Base-by-base conservation (phyloP, 2,113 vertebrate species). In the Neopipo cinnamomea region DNA sequence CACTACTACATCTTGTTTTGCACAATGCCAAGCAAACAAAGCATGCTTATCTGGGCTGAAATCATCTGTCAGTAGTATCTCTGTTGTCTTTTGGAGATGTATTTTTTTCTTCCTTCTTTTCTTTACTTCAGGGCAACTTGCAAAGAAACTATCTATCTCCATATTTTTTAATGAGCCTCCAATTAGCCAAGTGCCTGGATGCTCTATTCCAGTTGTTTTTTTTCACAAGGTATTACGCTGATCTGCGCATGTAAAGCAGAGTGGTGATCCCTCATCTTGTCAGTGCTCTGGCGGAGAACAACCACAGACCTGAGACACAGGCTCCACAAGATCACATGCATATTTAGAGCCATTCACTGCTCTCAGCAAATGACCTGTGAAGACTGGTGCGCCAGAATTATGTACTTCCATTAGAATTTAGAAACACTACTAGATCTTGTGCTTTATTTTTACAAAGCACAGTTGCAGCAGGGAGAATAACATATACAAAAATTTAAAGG, bases 91-190 rank as follows among this genome's bases (percentile, higher is more conserved):
- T 75, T 68, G 55, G 73, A 95, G 65, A 89, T 8, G 30, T 67
- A 55, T 87, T 81, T 88, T 86, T 71, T 91, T 5, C 76, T 58
- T 84, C 39, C 23, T 53, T 47, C 35, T 44, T 77, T 94, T 88
- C 59, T 78, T 95, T 95, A 92, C 92, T 96, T 94, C 88, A 89
- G 96, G 93, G 79, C 86, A 91, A 93, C 86, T 87, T 87, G 80
- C 52, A 56, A 91, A 95, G 93, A 94, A 90, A 92, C 77, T 88
- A 96, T 96, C 79, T 90, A 88, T 96, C 90, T 97, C 95, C 73
- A 77, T 96, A 93, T 92, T 88, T 96, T 94, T 96, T 96, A 96
- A 96, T 92, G 88, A 96, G 93, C 55, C 93, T 96, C 95, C 95
- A 97, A 94, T 97, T 97, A 96, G 91, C 86, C 88, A 93, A 96